These are phyloP conservation scores for Dryococelus australis DNA, from an alignment of 2,888 invertebrate genomes.

Conservation along the genomic window DNA sequence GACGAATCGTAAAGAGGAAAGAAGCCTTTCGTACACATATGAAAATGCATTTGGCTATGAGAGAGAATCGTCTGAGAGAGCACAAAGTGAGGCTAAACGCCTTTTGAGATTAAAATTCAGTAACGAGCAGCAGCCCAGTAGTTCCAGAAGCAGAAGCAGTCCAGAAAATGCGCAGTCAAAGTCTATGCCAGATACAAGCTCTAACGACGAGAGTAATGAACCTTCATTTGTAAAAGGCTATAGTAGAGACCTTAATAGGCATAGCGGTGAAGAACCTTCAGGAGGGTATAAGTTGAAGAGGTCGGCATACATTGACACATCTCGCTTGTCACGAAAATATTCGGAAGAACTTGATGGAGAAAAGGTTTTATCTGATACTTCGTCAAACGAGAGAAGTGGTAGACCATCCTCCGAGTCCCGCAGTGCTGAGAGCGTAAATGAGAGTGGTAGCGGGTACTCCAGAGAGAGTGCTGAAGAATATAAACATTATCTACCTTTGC, in stretches of 20 bases:
- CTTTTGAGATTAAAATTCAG: slow-evolving; percentile 30
- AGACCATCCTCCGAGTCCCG: slow-evolving; percentile 34
- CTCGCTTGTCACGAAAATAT: neutral
- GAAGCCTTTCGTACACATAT: slow-evolving; percentile 65
- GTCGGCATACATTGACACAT: neutral
- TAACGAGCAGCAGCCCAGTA: neutral
- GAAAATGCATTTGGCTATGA: slow-evolving; percentile 56
- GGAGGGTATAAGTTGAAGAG: neutral
- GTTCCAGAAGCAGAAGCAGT: neutral
- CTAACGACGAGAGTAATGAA: neutral
- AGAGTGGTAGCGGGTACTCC: slow-evolving; percentile 28
- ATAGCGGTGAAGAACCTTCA: neutral
- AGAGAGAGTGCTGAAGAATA: slow-evolving; percentile 31
- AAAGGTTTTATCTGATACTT: neutral
- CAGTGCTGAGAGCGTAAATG: slow-evolving; percentile 41
- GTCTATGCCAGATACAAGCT: neutral
- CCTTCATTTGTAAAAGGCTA: neutral
- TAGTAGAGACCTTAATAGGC: neutral
- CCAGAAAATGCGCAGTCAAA: neutral
- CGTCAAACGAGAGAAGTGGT: neutral
- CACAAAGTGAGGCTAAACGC: slow-evolving; percentile 50
- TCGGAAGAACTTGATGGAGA: neutral
- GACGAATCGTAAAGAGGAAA: slow-evolving; percentile 59
- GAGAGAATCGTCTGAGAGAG: slow-evolving; percentile 51
- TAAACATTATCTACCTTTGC: slow-evolving; percentile 36